Percentiles rank a stretch among this genome's conserved stretches.
Conservation (phyloP, 2,113 vertebrate genomes). For the Clinocottus analis region DNA sequence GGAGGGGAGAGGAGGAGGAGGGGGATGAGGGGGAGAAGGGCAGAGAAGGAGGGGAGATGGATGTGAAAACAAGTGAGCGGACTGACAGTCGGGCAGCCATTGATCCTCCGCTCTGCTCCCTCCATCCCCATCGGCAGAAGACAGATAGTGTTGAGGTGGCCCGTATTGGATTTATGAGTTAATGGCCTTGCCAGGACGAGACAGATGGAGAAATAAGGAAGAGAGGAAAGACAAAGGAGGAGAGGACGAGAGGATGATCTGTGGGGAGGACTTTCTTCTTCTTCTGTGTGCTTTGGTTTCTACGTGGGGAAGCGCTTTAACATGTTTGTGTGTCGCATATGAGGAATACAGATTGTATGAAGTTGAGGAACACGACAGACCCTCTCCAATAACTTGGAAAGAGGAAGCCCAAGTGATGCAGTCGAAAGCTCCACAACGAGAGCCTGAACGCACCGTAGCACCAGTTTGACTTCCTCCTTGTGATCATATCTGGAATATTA, state of each 20-base stretch:
- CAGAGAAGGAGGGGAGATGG: constrained; percentile 63
- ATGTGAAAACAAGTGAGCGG: constrained; percentile 76
- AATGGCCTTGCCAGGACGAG: constrained; percentile 75
- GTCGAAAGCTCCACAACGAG: no score
- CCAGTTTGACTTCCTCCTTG: neutral
- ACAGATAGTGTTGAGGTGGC: constrained; percentile 82
- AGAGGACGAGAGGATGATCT: constrained; percentile 38
- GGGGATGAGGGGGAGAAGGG: neutral
- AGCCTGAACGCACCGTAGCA: neutral
- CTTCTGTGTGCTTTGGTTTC: no score
- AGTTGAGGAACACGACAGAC: no score
- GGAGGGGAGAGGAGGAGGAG: neutral
- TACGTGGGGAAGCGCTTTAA: neutral
- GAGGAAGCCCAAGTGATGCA: no score
- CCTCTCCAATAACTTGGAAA: no score
- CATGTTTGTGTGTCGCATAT: neutral
- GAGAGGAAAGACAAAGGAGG: constrained; percentile 48
- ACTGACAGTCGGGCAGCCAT: constrained; percentile 74
- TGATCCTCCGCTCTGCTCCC: constrained; percentile 70
- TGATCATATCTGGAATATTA: neutral
- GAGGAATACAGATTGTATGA: neutral
- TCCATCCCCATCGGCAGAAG: constrained; percentile 75
- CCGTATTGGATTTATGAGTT: constrained; percentile 80
- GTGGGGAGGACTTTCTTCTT: constrained; percentile 10
- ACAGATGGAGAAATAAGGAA: constrained; percentile 79